Evolutionary conservation across 2,888 invertebrate species (phyloP), one percentile per base, ranked within the genome.

Genomic region (Uloborus plumipes): DNA sequence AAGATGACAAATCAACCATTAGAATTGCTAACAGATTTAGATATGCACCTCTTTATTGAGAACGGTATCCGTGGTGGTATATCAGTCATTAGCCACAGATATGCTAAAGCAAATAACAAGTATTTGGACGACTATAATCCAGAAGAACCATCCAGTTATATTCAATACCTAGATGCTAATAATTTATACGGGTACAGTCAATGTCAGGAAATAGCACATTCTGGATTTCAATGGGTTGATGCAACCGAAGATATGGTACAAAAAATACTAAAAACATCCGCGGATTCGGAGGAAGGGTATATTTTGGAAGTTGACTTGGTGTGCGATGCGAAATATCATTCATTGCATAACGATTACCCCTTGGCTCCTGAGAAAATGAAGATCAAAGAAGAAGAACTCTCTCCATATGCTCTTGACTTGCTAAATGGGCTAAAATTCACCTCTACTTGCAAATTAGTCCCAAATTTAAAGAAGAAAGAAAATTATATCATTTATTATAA

Each of bases 401-500:
- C 78, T 9, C 49, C 69, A 0, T n/a, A 20, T 16, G 26, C 31
- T 7, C 1, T 16, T 26, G 15, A 22, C 4, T 1, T 49, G 81
- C 76, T 62, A 15, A 20, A 62, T 4, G 18, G 20, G n/a, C n/a
- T 1, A n/a, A 15, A 58, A 16, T 62, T 15, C 18, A 49, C 9
- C 1, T 4, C 14, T 1, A 16, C 11, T 39, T 6, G 1, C 1
- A 86, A 87, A 78, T 78, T 87, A 11, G 65, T 87, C 13, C 84
- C 85, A 14, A 87, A 86, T 39, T 77, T 86, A 22, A 62, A 84
- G 62, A 80, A 84, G n/a, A 87, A 87, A 70, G 70, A 76, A 66
- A 83, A 85, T 14, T 87, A 87, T 70, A 74, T 87, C n/a, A 49
- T 86, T 6, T 86, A 87, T 81, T 86, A 86, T 75, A 55, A 74